Base-by-base conservation (phyloP, 2,797 vertebrate genomes). In the Megalops cyprinoides region DNA sequence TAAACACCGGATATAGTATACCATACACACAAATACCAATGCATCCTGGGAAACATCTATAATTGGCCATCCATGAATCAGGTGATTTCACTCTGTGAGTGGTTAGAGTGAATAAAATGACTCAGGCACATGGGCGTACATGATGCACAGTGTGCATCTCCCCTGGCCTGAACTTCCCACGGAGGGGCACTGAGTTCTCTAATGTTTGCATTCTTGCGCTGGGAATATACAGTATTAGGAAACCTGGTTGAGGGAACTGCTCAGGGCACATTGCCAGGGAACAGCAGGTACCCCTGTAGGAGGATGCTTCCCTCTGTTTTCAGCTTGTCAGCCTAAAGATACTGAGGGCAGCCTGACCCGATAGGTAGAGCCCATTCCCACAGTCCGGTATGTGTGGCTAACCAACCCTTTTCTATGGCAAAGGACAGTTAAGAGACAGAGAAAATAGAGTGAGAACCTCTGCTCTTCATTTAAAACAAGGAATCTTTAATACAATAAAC, bases 301-400 rank as follows among this genome's bases (percentile, higher is more conserved):
- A 92, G 91, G 90, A 81, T 37, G 49, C 83, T 87, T 86, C 87
- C 81, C 84, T 84, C 87, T 15, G 15, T 83, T 86, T 28, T 77
- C 84, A 82, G 86, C 87, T 86, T 88, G 90, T 91, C 90, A 87
- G 78, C 88, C 83, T 89, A 90, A 69, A 4, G 60, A 34, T 86
- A 90, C 88, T 86, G 34, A 81, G 92, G 92, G 90, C 93, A 92
- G 44, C 73, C 31, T 85, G 91, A 93, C 92, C 93, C 90, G 87
- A 84, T 28, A n/a, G 39, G 31, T 25, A 37, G 34, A 34, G 3
- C 42, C 58, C 37, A 23, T 76, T 78, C 67, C 44, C 44, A 49
- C 67, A 74, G 37, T n/a, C 53, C 3, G 18, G 4, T 20, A n/a
- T 67, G 62, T n/a, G n/a, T 0, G 51, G 31, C 15, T 65, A n/a